Conservation (phyloP, 1,140 invertebrate species). For the Listronotus bonariensis region DNA sequence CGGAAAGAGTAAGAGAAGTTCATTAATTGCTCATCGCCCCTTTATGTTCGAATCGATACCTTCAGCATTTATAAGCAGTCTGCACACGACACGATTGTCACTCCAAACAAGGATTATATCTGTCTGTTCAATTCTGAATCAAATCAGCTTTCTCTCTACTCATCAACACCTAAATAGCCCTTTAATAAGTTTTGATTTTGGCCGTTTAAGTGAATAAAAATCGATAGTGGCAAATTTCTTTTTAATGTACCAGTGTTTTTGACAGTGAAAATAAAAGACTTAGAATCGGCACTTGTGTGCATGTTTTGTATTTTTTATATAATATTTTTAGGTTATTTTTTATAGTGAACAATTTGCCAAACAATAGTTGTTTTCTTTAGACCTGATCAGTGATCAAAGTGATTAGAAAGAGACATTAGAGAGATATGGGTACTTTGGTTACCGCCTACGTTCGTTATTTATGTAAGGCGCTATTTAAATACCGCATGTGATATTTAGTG, state of each 20-base stretch:
- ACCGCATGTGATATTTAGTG: no score
- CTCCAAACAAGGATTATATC: conserved; percentile 43
- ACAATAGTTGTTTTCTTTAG: no score
- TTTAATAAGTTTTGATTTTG: conserved; percentile 37
- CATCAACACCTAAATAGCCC: conserved; percentile 29
- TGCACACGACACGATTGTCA: conserved; percentile 38
- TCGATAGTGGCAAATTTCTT: conserved; percentile 17
- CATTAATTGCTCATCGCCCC: conserved; percentile 45
- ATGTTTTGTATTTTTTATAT: no score
- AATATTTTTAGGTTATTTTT: no score
- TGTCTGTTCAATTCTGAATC: conserved; percentile 26
- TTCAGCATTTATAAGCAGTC: conserved; percentile 36
- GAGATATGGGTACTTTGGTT: no score
- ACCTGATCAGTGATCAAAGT: no score
- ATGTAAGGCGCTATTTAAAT: no score
- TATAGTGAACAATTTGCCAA: no score
- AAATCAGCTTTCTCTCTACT: conserved; percentile 27
- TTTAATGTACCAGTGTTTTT: conserved; percentile 1
- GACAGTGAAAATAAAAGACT: neutral
- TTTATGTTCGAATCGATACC: conserved; percentile 41
- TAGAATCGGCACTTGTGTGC: no score
- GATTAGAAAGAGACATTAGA: no score
- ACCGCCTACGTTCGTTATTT: no score
- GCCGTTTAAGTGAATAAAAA: conserved; percentile 21
- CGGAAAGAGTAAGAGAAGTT: conserved; percentile 35